These are phyloP conservation scores for Thyatira batis DNA, from an alignment of 2,888 invertebrate species.

Conservation along the genomic window DNA sequence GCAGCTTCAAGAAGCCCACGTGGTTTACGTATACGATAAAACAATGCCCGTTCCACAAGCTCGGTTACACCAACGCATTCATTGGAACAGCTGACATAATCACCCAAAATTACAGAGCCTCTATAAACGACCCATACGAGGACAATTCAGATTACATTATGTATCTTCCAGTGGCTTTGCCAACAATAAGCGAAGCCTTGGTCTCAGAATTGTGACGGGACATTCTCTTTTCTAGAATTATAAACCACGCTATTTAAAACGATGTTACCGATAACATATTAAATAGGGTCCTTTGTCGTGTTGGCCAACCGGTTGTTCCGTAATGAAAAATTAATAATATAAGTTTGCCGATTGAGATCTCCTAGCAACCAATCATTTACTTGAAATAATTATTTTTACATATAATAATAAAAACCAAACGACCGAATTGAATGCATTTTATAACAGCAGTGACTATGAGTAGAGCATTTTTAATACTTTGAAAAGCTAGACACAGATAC, in stretches of 20 bases:
- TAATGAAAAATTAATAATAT: too few relatives aligned
- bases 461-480: slow-evolving; percentile 43
- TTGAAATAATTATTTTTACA: too few relatives aligned
- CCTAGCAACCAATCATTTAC: too few relatives aligned
- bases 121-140: slow-evolving; percentile 54
- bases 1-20: slow-evolving; percentile 61
- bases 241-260: slow-evolving; percentile 51
- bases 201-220: slow-evolving; percentile 59
- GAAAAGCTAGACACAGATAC: slow-evolving; percentile 30
- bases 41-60: slow-evolving; percentile 62
- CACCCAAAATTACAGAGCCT: slow-evolving; percentile 64
- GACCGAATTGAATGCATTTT: slow-evolving; percentile 44
- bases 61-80: slow-evolving; percentile 62
- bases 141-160: slow-evolving; percentile 63
- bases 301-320: too few relatives aligned
- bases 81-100: slow-evolving; percentile 72
- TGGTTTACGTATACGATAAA: slow-evolving; percentile 60
- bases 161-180: slow-evolving; percentile 60
- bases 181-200: slow-evolving; percentile 67
- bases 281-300: slow-evolving; percentile 8
- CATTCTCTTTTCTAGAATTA: slow-evolving; percentile 63
- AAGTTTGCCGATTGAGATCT: too few relatives aligned
- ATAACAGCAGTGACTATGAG: slow-evolving; percentile 24
- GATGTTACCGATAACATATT: slow-evolving; percentile 31
- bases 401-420: too few relatives aligned